A percentile compares a stretch with the other conserved stretches of the same genome.
These are phyloP conservation scores for Baccha elongata DNA, from an alignment of 2,888 invertebrate genomes.

Conservation along the genomic window DNA sequence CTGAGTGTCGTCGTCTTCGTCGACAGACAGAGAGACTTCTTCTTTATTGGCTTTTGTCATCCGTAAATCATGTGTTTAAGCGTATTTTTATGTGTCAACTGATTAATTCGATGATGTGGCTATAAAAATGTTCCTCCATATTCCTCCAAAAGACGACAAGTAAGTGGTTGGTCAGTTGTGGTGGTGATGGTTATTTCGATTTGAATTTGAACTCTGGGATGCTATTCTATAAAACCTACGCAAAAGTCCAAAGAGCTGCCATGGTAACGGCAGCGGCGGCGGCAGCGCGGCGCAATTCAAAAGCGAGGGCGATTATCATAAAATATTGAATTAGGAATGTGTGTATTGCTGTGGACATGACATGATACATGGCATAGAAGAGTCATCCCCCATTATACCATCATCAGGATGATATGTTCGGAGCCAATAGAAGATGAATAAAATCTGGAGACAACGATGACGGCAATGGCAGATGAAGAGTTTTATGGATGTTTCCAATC, in stretches of 20 bases:
- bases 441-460: conserved; percentile 42
- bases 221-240: conserved; percentile 53
- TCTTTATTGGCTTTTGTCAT: conserved; percentile 72
- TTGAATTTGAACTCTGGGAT: conserved; percentile 6
- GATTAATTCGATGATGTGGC: conserved; percentile 73
- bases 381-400: conserved; percentile 53
- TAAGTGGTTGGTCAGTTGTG: conserved; percentile 31
- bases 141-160: conserved; percentile 10
- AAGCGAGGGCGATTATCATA: conserved; percentile 73
- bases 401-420: conserved; percentile 50
- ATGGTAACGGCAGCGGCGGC: background rate
- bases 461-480: conserved; percentile 25
- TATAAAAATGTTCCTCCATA: conserved; percentile 47
- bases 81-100: conserved; percentile 74
- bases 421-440: conserved; percentile 44
- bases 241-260: conserved; percentile 50
- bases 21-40: conserved; percentile 55
- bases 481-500: conserved; percentile 46
- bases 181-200: conserved; percentile 29
- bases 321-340: conserved; percentile 73
- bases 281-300: conserved; percentile 51
- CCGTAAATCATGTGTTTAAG: conserved; percentile 73
- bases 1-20: conserved; percentile 25
- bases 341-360: conserved; percentile 64
- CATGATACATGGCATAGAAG: conserved; percentile 68